Evolutionary conservation across 2,797 vertebrate species (phyloP), one percentile per base, ranked within the genome.

Genomic region (Eospalax fontanierii): DNA sequence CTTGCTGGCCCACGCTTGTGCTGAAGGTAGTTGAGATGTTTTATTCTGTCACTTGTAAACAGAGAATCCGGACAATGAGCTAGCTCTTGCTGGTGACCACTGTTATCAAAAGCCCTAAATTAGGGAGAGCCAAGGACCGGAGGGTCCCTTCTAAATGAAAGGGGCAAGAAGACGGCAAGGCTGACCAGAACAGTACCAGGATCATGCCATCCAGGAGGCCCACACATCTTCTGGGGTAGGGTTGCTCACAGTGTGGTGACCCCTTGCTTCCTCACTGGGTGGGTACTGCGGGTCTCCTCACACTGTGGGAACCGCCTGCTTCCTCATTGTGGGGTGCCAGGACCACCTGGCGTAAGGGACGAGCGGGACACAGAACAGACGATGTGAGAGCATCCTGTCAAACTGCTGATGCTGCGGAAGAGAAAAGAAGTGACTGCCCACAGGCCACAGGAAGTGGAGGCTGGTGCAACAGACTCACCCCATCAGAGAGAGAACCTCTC

Each of bases 401-500:
- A 22, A 68, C 7, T 46, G 93, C 95, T 96, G 92, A 96, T 21
- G 40, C 8, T 92, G 86, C 88, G 90, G 79, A 93, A 95, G 85
- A 50, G 74, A 85, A 30, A 59, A n/a, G 19, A 63, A 66, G 18
- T 50, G 43, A 87, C 2, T 76, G 70, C 66, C 81, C 87, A 59
- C 91, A 96, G 90, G 63, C 95, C 43, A 68, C 93, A 91, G 91
- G 91, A 96, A 96, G 70, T 81, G 28, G 91, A 94, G 75, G 28
- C 8, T 30, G 57, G 76, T 59, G 73, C 43, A 38, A 91, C 33
- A 90, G 87, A 79, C 24, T 11, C 28, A 15, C 19, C 79, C 26
- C 78, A 61, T 89, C 71, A 1, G 46, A 38, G 50, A 70, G 30
- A 63, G 61, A 83, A 54, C 73, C 79, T 82, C 65, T 80, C 33